Evolutionary conservation across 2,888 invertebrate genomes (phyloP), one percentile per base, ranked within the genome.

Genomic region (Papilio protenor): DNA sequence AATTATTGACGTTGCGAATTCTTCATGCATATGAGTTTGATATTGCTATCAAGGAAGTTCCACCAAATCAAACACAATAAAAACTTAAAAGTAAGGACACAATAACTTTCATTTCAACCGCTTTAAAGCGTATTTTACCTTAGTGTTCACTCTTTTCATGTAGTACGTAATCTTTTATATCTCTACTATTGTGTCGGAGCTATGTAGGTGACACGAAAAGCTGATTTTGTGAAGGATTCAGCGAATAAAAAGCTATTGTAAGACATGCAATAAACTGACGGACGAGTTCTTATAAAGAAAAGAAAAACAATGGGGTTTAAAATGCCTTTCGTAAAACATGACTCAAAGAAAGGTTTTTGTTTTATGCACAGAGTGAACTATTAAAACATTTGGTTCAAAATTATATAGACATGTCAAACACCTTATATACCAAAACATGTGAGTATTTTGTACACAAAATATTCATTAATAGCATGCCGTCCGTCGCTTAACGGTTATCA

Each of bases 401-500:
- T n/a, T n/a, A n/a, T n/a, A n/a, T n/a, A n/a, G n/a, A n/a, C n/a
- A n/a, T n/a, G n/a, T n/a, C n/a, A n/a, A n/a, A n/a, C n/a, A n/a
- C n/a, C n/a, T n/a, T n/a, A n/a, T n/a, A n/a, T 33, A 40, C 40
- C 40, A 40, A 40, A 8, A 52, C 27, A 16, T 52, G 10, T 49
- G 71, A 52, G 18, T 49, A 55, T 57, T 59, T 73, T 40, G 18
- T 61, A 73, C 47, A 73, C 47, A 76, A 27, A 45, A 49, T 76
- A 76, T 74, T 77, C 57, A 77, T 77, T 74, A 74, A 75, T 64
- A 57, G 61, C 45, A 75, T 23, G n/a, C 55, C 64, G 78, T 75
- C 55, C 75, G 64, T 45, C 64, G 78, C 57, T 78, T 72, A 75
- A 75, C 66, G 78, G 52, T 72, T 72, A 75, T 78, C 78, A 78